A percentile compares a stretch with the other conserved stretches of the same genome.
Evolutionary conservation across 2,113 vertebrate genomes (phyloP).

Genomic region (Limnothrissa miodon): DNA sequence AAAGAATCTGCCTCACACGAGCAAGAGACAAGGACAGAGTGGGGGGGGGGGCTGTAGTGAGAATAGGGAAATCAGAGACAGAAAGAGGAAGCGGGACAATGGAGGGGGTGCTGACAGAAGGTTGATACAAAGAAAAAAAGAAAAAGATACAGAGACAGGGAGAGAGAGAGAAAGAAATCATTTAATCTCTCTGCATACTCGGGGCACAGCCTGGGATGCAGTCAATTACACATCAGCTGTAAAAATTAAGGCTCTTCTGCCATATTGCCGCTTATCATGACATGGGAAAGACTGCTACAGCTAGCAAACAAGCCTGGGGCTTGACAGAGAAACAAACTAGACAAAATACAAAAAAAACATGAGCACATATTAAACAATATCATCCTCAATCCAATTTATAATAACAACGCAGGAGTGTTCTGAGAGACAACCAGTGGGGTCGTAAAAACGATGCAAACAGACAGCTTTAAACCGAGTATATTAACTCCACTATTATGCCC

Average conservation of each 20-base stretch:
- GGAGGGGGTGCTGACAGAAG: slow-evolving; percentile 1
- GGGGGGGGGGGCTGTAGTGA: neutral
- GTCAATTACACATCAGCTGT: slow-evolving; percentile 24
- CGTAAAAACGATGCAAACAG: neutral
- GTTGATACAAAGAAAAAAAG: neutral
- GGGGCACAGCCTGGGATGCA: slow-evolving; percentile 21
- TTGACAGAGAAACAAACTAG: neutral
- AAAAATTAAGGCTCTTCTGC: slow-evolving; percentile 17
- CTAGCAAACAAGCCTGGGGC: neutral
- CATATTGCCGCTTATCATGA: neutral
- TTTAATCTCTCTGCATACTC: slow-evolving; percentile 35
- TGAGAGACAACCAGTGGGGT: neutral
- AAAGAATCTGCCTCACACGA: slow-evolving; percentile 31
- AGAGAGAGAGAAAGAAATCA: slow-evolving; percentile 15
- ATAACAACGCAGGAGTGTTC: neutral
- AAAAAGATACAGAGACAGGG: neutral
- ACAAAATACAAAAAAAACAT: neutral
- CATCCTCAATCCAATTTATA: neutral
- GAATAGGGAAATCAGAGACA: neutral
- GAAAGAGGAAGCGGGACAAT: neutral
- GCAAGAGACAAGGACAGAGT: slow-evolving; percentile 5
- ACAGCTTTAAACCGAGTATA: neutral
- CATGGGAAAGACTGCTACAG: neutral
- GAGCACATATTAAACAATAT: slow-evolving; percentile 6
- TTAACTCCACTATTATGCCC: neutral